Percentiles rank a stretch among this genome's conserved stretches.
Evolutionary conservation across 2,888 invertebrate species (phyloP).

Genomic region (Agrotis segetum): DNA sequence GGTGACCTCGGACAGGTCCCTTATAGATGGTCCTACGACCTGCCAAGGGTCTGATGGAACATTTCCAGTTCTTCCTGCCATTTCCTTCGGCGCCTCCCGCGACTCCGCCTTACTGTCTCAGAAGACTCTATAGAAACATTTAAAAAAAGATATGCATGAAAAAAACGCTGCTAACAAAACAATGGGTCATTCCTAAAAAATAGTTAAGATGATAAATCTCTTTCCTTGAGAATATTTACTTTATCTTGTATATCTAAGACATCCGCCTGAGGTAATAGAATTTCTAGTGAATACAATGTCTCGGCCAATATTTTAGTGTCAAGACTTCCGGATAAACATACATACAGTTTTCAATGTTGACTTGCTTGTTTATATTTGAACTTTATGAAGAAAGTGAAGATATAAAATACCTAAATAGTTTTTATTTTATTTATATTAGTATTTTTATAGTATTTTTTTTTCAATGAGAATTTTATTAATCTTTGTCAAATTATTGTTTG

Average conservation of each 20-base stretch:
- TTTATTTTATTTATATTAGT: no score
- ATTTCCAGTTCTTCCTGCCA: no score
- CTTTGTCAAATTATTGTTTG: no score
- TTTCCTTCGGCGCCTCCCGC: no score
- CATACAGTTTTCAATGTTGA: slow-evolving; percentile 27
- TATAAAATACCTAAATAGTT: no score
- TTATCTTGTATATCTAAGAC: slow-evolving; percentile 24
- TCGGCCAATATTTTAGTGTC: slow-evolving; percentile 14
- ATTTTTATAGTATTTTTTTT: no score
- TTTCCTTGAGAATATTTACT: slow-evolving; percentile 31
- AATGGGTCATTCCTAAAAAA: slow-evolving; percentile 24
- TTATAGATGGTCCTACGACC: no score
- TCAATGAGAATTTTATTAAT: no score
- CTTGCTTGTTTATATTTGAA: slow-evolving; percentile 1
- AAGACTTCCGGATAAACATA: slow-evolving; percentile 32
- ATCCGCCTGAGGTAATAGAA: slow-evolving; percentile 14
- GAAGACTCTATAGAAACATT: no score
- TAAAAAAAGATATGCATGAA: not conserved
- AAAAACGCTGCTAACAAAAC: not conserved
- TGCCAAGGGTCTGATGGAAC: no score
- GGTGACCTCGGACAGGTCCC: no score
- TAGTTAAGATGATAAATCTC: not conserved
- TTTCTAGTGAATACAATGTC: slow-evolving; percentile 26
- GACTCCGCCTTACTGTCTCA: no score
- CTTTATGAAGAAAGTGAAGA: not conserved